Conservation (phyloP, 2,113 vertebrate genomes). For the Coptodon bakossiorum region DNA sequence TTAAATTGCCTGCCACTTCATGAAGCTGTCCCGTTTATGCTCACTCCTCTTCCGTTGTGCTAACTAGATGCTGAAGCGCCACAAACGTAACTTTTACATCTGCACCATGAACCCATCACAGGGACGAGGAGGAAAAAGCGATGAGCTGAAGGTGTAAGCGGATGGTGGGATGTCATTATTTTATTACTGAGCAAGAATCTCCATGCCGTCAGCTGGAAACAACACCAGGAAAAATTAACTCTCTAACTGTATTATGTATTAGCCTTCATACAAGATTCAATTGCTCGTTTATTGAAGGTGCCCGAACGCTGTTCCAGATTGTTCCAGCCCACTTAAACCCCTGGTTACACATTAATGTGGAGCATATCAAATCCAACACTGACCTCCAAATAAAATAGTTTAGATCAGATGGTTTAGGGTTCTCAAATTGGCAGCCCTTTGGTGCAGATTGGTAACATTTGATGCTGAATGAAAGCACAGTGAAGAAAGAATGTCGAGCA, state of each 20-base stretch:
- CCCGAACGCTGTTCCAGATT: background rate
- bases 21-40: background rate
- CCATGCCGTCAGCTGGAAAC: background rate
- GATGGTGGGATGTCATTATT: background rate
- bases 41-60: background rate
- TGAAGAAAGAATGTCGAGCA: background rate
- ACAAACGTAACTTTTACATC: background rate
- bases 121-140: background rate
- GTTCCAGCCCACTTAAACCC: background rate
- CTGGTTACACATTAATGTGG: background rate
- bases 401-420: background rate
- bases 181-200: background rate
- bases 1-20: background rate
- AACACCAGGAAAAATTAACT: background rate
- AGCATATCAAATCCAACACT: background rate
- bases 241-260: background rate
- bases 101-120: background rate
- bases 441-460: background rate
- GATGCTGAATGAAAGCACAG: background rate
- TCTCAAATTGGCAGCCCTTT: background rate
- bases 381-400: background rate
- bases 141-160: background rate
- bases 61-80: fast-evolving
- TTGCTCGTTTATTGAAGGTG: background rate
- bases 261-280: background rate